Evolutionary conservation across 2,888 invertebrate genomes (phyloP), one percentile per base, ranked within the genome.

Genomic region (Parnassius apollo): DNA sequence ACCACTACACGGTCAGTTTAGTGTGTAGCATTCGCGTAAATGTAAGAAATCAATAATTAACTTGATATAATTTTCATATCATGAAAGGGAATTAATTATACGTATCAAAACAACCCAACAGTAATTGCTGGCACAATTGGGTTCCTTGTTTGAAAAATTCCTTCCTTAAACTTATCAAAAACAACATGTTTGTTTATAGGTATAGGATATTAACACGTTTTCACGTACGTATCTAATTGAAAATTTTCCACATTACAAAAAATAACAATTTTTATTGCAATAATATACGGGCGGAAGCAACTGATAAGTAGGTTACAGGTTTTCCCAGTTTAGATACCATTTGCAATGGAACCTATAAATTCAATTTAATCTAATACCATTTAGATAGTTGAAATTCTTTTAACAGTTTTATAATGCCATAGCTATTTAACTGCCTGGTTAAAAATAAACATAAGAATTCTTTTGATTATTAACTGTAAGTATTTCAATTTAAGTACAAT

Each of bases 221-320:
- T 45, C 35, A 42, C 48, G 48, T n/a, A 54, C 9, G 48, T 48
- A 46, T 54, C 48, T 62, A 49, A 63, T 59, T 55, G n/a, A 55
- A 55, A 59, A 63, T 18, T 45, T 53, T 63, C 50, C 42, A 50
- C 50, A 44, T 54, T 35, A 50, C 18, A 50, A 62, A 50, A 22
- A 42, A 54, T 49, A 54, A 54, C 25, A 12, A 42, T 59, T 12
- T 35, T 10, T 46, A 18, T 12, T 25, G 35, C 46, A 55, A 55
- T 53, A 55, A 59, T 35, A 58, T 63, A 51, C 62, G 62, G 62
- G 62, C 62, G 62, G 62, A 63, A 63, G 50, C 50, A 42, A 35
- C 51, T 58, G 62, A 63, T 63, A 63, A 8, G 18, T 45, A 22
- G 50, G 42, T 8, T 63, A 63, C 62, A 50, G 62, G 59, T 59